Evolutionary conservation across 2,888 invertebrate genomes (phyloP), one percentile per base, ranked within the genome.

Genomic region (Pherbina coryleti): DNA sequence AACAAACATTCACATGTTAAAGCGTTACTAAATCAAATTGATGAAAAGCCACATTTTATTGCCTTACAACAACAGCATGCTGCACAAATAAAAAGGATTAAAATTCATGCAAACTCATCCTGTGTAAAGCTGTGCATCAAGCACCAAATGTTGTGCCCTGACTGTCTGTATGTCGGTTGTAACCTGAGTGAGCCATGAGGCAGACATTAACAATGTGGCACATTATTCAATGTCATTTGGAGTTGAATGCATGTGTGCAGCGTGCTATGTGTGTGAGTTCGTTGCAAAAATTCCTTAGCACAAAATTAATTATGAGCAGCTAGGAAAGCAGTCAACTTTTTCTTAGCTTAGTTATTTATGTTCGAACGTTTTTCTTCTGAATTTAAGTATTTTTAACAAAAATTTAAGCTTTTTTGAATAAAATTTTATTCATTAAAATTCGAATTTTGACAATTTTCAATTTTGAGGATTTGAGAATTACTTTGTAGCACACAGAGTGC

Each of bases 1-100:
- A n/a, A 31, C 51, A 51, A 17, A 55, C 7, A n/a, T n/a, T 11
- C 67, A 22, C 37, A 64, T 7, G n/a, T 37, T 1, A n/a, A 14
- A 37, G 67, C 44, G 19, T 67, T 67, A 64, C 64, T 64, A 67
- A 67, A 67, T 67, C 67, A 67, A 67, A 67, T 44, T 67, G 67
- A 67, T 67, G 67, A 67, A 67, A 67, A 67, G 67, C 67, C 67
- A 67, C 19, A 5, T 37, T 66, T 44, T 66, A 66, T 5, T 66
- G 69, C 49, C 51, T n/a, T 19, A 51, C 69, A 51, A 25, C 22
- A 51, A 25, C 37, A 44, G 44, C 44, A 22, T 37, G n/a, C 66
- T 17, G 17, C 28, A 37, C 44, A 53, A 53, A 44, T 70, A 49
- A 70, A 14, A 70, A 55, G 53, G 70, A 55, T 70, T 70, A 53